These are phyloP conservation scores for Aphrocallistes beatrix DNA, from an alignment of 37 sponge, comb jelly and placozoan species.

Conservation along the genomic window DNA sequence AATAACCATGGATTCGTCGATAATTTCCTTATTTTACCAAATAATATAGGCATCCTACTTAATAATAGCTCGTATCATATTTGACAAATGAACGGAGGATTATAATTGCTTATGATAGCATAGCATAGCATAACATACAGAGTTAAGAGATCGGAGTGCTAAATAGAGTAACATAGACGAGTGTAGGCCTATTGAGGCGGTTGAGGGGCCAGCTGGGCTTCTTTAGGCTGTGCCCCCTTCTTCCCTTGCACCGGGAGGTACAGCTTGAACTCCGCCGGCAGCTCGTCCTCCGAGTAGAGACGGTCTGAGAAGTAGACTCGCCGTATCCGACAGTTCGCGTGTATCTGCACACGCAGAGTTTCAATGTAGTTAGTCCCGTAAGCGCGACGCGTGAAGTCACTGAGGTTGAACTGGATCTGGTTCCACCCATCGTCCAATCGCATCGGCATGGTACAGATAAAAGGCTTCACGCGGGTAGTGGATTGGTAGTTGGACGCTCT, in stretches of 20 bases:
- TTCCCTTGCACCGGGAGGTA: conserved; percentile 87
- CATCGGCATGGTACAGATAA: conserved; percentile 99
- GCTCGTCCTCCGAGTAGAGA: conserved; percentile 92
- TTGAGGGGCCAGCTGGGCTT: neutral
- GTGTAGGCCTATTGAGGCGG: neutral
- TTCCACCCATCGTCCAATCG: conserved; percentile 98
- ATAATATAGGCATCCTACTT: no score
- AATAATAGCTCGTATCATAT: no score
- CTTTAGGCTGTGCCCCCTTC: neutral
- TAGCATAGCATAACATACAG: no score
- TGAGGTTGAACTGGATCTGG: conserved; percentile 97
- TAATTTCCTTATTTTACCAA: no score
- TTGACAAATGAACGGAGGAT: no score
- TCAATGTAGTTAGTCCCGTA: conserved; percentile 99
- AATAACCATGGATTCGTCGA: no score
- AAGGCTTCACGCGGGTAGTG: conserved; percentile 91
- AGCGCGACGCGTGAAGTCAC: conserved; percentile 93
- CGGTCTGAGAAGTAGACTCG: conserved; percentile 95
- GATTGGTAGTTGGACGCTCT: conserved; percentile 97
- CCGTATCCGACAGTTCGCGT: conserved; percentile 98
- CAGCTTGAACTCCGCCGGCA: conserved; percentile 97
- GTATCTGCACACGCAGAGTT: conserved; percentile 90
- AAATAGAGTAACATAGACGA: no score
- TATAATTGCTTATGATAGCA: no score
- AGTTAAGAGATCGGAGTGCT: no score